Evolutionary conservation across 2,888 invertebrate genomes (phyloP), one percentile per base, ranked within the genome.

Genomic region (Archips crataeganus): DNA sequence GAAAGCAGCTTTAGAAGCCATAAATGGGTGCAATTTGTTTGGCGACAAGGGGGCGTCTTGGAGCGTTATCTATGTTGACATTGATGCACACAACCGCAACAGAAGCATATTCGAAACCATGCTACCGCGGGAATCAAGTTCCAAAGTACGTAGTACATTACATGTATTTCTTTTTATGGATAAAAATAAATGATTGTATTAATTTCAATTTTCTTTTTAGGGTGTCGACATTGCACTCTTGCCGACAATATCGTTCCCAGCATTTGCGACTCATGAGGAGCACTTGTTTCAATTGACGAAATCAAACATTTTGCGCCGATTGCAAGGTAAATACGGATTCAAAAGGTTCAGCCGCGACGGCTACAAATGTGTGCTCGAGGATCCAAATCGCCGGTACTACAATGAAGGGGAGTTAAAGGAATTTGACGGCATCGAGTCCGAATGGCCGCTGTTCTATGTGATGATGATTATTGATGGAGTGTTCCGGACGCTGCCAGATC

Each of bases 31-130:
- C 86, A 99, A 99, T 93, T 94, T 99, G 77, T 99, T 99, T 90
- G 99, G 99, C 0, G 98, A 98, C 80, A 98, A 98, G 83, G 99
- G 99, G 23, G 99, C 99, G 1, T 98, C 99, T 0, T 99, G 99
- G 98, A 99, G 99, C 81, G 99, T 99, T 0, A 97, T 99, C 71
- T 99, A 99, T 90, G 99, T 99, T 2, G 99, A 99, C 87, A 99
- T 99, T 82, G 99, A 99, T 94, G 99, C 99, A 0, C 99, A 99
- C 89, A 99, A 99, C 91, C 96, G 99, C 71, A 99, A 99, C 91
- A 95, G 99, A 81, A 99, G 99, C 88, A 99, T 99, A 82, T 99
- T 99, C 90, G 99, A 99, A 94, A 99, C 99, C 0, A 97, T 99
- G 95, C 94, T 99, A 54, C 99, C 99, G 0, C 95, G 99, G 80